These are phyloP conservation scores for Cheilosia urbana DNA, from an alignment of 2,888 invertebrate species.

Conservation along the genomic window DNA sequence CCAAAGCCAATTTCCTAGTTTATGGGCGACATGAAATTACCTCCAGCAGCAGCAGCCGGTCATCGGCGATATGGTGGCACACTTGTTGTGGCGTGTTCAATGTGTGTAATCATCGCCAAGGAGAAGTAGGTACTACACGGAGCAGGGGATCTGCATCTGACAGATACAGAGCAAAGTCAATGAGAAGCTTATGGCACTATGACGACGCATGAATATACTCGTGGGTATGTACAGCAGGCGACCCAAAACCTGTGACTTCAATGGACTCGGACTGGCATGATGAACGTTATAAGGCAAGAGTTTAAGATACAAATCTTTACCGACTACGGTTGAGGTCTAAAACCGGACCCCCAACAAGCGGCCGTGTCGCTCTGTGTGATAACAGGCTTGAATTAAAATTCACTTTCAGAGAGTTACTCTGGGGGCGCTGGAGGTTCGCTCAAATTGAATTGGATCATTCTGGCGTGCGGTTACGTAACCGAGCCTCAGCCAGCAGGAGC, in stretches of 20 bases:
- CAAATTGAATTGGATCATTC: slow-evolving; percentile 73
- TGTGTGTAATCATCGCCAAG: slow-evolving; percentile 65
- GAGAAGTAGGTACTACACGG: background rate
- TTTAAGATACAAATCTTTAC: slow-evolving; percentile 58
- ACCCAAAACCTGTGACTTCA: slow-evolving; percentile 11
- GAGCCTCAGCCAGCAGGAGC: slow-evolving; percentile 38
- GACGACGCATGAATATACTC: slow-evolving; percentile 39
- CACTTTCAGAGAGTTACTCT: slow-evolving; percentile 42
- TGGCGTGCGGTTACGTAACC: slow-evolving; percentile 59
- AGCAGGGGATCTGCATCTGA: slow-evolving; percentile 27
- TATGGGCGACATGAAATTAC: slow-evolving; percentile 63
- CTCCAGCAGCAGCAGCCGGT: slow-evolving; percentile 18
- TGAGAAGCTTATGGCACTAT: slow-evolving; percentile 37
- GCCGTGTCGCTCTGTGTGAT: slow-evolving; percentile 38
- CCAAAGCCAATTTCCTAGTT: slow-evolving; percentile 71
- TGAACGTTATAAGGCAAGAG: slow-evolving; percentile 48
- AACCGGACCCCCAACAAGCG: slow-evolving; percentile 46
- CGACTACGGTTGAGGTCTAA: slow-evolving; percentile 22
- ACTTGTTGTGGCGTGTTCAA: slow-evolving; percentile 66
- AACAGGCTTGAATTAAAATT: slow-evolving; percentile 64
- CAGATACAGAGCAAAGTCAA: slow-evolving; percentile 66
- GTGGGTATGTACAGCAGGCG: background rate
- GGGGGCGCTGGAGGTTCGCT: background rate
- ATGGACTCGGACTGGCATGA: slow-evolving; percentile 43
- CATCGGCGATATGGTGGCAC: slow-evolving; percentile 49